A percentile compares a stretch with the other conserved stretches of the same genome.
Conservation (phyloP, 2,888 invertebrate genomes). For the Microctonus aethiopoides region DNA sequence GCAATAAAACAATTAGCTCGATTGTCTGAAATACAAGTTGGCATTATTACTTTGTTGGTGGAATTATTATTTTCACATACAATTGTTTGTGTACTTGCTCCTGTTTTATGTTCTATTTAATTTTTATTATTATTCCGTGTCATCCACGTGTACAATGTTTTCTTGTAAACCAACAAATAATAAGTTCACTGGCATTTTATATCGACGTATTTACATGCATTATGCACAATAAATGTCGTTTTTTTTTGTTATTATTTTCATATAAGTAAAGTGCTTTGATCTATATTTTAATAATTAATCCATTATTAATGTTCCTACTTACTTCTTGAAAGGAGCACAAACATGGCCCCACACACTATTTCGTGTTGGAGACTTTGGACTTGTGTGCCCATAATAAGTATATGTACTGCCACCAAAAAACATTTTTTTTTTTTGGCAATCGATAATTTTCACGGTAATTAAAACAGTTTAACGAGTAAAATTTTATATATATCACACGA, state of each 20-base stretch:
- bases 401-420: slow-evolving; percentile 54
- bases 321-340: slow-evolving; percentile 62
- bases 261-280: slow-evolving; percentile 1
- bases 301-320: slow-evolving; percentile 44
- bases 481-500: neutral
- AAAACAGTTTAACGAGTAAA: neutral
- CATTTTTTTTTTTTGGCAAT: slow-evolving; percentile 47
- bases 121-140: neutral
- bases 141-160: no score
- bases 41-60: neutral
- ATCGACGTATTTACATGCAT: neutral
- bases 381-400: slow-evolving; percentile 53
- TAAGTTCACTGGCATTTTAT: neutral
- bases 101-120: neutral
- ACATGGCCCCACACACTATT: slow-evolving; percentile 57
- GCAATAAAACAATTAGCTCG: slow-evolving; percentile 54
- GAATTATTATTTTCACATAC: neutral
- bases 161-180: neutral
- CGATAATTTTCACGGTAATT: neutral
- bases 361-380: slow-evolving; percentile 55
- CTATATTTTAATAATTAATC: neutral
- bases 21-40: neutral
- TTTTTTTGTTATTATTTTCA: slow-evolving; percentile 10
- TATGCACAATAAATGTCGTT: neutral
- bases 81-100: neutral